Evolutionary conservation across 1,140 invertebrate genomes (phyloP).

Genomic region (Lasaia peninsularis): DNA sequence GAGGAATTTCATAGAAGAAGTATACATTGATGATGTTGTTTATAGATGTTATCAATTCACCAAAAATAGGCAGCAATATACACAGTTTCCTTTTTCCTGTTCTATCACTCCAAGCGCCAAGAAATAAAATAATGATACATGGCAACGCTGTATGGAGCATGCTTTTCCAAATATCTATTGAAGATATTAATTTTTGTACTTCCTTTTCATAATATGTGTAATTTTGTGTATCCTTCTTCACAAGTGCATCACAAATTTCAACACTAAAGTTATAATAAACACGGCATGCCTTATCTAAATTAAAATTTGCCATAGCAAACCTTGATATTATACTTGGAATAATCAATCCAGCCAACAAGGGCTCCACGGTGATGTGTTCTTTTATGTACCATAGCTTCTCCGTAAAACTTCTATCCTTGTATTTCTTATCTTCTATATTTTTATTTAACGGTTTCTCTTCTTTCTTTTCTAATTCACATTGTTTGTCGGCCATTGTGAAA

Average conservation of each 20-base stretch:
- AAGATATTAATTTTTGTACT: constrained; percentile 77
- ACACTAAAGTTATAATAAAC: constrained; percentile 76
- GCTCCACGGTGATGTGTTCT: constrained; percentile 78
- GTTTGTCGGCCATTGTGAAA: constrained; percentile 48
- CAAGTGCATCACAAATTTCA: constrained; percentile 75
- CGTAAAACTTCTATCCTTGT: constrained; percentile 45
- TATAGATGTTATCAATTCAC: constrained; percentile 86
- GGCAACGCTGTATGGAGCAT: constrained; percentile 78
- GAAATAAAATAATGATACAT: constrained; percentile 78
- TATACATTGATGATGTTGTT: constrained; percentile 88
- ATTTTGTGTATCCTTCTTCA: constrained; percentile 61
- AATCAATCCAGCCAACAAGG: constrained; percentile 77
- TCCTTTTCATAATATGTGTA: constrained; percentile 69
- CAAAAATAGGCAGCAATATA: constrained; percentile 88
- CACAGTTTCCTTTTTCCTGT: constrained; percentile 87
- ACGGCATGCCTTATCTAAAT: constrained; percentile 80
- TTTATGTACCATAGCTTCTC: constrained; percentile 51
- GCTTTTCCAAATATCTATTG: constrained; percentile 78
- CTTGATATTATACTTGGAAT: constrained; percentile 77
- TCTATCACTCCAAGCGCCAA: constrained; percentile 83
- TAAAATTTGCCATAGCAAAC: constrained; percentile 78
- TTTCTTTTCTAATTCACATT: constrained; percentile 33
- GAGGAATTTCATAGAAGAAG: constrained; percentile 85
- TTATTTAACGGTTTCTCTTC: constrained; percentile 61
- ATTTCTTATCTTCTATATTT: constrained; percentile 27